phyloP scores from a whole-genome alignment of 2,113 vertebrate genomes.

The Scolopax mira region DNA sequence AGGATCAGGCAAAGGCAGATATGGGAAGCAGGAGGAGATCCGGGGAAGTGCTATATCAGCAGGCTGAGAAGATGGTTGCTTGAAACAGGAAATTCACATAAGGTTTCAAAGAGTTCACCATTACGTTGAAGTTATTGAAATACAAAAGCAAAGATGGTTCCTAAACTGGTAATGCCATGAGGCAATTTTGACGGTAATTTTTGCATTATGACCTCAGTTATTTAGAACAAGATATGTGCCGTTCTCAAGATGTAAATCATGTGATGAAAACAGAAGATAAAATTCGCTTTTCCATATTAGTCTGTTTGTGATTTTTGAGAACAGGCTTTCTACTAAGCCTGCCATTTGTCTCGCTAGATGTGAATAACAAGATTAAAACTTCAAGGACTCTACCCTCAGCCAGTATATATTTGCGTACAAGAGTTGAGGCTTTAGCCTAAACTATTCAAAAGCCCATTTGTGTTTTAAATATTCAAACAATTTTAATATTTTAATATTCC shows the following conservation, averaged over 20 bases:
- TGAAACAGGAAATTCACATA: not conserved
- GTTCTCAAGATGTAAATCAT: not conserved
- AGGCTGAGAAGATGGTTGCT: not conserved
- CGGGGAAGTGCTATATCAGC: not conserved
- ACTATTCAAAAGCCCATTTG: conserved; percentile 48
- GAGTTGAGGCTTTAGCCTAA: conserved; percentile 1
- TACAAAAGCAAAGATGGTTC: not conserved
- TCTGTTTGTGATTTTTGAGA: not conserved
- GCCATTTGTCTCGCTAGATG: conserved; percentile 2
- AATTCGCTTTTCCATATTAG: not conserved
- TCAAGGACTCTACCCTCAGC: conserved; percentile 8
- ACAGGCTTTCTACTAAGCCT: not conserved
- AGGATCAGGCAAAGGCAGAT: not conserved
- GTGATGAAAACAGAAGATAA: not conserved
- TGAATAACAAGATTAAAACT: conserved; percentile 31
- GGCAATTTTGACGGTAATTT: not conserved
- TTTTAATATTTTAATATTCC: conserved; percentile 59
- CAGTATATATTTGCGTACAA: not conserved
- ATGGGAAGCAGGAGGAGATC: not conserved
- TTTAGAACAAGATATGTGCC: not conserved
- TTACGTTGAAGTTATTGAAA: not conserved
- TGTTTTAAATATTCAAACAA: conserved; percentile 60
- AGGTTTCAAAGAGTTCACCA: not conserved
- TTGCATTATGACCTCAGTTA: not conserved
- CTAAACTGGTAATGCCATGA: not conserved